phyloP scores from a whole-genome alignment of 1,140 invertebrate genomes.

The Homalodisca vitripennis region DNA sequence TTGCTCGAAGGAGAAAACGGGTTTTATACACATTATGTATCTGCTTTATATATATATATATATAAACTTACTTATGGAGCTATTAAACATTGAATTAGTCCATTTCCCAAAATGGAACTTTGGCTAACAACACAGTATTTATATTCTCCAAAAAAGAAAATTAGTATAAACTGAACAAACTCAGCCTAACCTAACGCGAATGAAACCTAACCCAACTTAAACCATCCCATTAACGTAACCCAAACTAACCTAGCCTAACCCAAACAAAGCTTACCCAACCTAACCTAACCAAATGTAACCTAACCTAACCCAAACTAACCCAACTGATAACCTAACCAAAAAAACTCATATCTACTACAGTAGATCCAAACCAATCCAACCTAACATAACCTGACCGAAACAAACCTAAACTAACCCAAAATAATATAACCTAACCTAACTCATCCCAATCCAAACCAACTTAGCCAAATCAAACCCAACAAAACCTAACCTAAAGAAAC shows the following conservation, averaged over 20 bases:
- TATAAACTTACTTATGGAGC: too few relatives aligned
- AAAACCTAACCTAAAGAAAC: conserved; percentile 33
- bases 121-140: too few relatives aligned
- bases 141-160: too few relatives aligned
- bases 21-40: too few relatives aligned
- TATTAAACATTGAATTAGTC: too few relatives aligned
- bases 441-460: conserved; percentile 36
- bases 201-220: neutral
- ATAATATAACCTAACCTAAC: conserved; percentile 36
- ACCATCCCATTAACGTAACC: neutral
- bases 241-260: neutral
- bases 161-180: neutral
- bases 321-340: neutral
- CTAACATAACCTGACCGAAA: neutral
- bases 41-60: too few relatives aligned
- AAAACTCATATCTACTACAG: neutral
- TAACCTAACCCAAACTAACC: neutral
- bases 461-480: conserved; percentile 36
- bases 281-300: neutral
- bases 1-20: too few relatives aligned
- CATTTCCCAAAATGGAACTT: too few relatives aligned
- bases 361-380: neutral
- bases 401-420: conserved; percentile 23
- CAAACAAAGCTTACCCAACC: neutral
- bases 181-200: neutral